These are phyloP conservation scores for Agriopis marginaria DNA, from an alignment of 2,888 invertebrate genomes.

Conservation along the genomic window DNA sequence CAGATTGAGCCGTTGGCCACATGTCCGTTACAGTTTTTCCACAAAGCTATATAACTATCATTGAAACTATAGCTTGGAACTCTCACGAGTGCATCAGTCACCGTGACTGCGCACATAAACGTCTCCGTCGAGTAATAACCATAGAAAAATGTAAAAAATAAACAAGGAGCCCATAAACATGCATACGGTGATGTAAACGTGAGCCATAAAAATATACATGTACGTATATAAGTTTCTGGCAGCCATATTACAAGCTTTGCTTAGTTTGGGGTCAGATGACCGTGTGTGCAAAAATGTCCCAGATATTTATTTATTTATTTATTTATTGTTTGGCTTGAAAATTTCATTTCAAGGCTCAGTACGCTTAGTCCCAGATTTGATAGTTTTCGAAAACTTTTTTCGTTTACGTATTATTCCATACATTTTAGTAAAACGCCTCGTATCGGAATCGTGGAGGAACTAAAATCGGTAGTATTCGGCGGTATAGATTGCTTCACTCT, in stretches of 20 bases:
- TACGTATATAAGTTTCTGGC: too few relatives aligned
- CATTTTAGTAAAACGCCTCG: too few relatives aligned
- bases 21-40: conserved; percentile 11
- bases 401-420: too few relatives aligned
- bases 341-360: neutral
- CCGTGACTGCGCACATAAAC: conserved; percentile 62
- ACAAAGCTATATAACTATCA: neutral
- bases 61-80: conserved; percentile 8
- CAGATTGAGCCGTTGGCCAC: conserved; percentile 7
- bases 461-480: too few relatives aligned
- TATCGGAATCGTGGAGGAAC: too few relatives aligned
- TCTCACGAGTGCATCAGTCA: conserved; percentile 59
- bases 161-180: conserved; percentile 53
- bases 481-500: too few relatives aligned
- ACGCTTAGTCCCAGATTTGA: too few relatives aligned
- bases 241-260: too few relatives aligned
- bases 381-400: too few relatives aligned
- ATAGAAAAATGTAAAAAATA: conserved; percentile 64
- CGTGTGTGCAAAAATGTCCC: too few relatives aligned
- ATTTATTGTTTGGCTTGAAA: neutral
- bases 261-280: too few relatives aligned
- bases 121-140: conserved; percentile 61
- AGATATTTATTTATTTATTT: too few relatives aligned
- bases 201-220: conserved; percentile 7
- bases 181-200: conserved; percentile 17